A percentile compares a stretch with the other conserved stretches of the same genome.
Conservation (phyloP, 2,797 vertebrate genomes). For the Fistularia tabacaria region DNA sequence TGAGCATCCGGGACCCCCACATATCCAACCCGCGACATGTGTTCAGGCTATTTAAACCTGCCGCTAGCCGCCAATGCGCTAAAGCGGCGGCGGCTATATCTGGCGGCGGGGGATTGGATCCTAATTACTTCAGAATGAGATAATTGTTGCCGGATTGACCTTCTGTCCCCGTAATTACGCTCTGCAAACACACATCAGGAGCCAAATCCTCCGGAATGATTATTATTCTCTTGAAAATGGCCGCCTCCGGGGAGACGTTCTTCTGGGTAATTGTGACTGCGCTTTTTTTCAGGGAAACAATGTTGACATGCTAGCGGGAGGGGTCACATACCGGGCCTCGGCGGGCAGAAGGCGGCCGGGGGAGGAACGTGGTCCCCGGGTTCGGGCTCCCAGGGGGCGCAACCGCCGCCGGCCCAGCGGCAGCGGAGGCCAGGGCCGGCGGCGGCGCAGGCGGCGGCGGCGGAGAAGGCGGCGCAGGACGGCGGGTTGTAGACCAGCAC, state of each 20-base stretch:
- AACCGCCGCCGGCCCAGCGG: slow-evolving; percentile 85
- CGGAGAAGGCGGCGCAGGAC: slow-evolving; percentile 89
- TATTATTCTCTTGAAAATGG: slow-evolving; percentile 24
- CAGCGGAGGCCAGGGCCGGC: slow-evolving; percentile 92
- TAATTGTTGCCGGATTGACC: slow-evolving; percentile 52
- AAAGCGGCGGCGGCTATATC: slow-evolving; percentile 16
- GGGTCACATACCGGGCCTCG: slow-evolving; percentile 74
- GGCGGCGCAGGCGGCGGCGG: slow-evolving; percentile 81
- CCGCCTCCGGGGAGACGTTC: no score
- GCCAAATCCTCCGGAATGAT: slow-evolving; percentile 33
- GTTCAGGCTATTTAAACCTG: no score
- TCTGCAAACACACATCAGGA: slow-evolving; percentile 47
- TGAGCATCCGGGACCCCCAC: no score
- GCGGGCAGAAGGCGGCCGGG: slow-evolving; percentile 80
- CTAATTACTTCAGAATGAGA: slow-evolving; percentile 55
- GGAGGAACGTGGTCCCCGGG: slow-evolving; percentile 33
- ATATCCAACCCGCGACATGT: no score
- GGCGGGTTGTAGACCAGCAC: slow-evolving; percentile 94
- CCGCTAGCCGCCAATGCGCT: no score
- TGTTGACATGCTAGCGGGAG: no score
- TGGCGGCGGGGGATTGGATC: slow-evolving; percentile 20
- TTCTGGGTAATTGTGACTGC: no score
- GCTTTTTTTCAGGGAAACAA: no score
- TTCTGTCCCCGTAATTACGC: slow-evolving; percentile 52
- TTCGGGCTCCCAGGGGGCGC: slow-evolving; percentile 84